Base-by-base conservation (phyloP, 1,140 invertebrate genomes). In the Mamestra configurata region DNA sequence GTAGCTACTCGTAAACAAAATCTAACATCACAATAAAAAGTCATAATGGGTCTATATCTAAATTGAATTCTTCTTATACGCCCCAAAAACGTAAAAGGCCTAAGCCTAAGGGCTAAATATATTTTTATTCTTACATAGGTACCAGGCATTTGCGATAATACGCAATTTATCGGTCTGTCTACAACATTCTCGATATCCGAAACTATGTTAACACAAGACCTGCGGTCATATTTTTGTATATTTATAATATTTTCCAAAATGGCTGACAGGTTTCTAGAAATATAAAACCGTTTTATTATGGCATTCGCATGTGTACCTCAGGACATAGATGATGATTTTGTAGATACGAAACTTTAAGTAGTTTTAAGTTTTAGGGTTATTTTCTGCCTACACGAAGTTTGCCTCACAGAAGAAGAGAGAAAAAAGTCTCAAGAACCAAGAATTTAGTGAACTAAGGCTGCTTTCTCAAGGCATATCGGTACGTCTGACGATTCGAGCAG, bases 281-380 rank as follows among this genome's bases (percentile, higher is more conserved):
- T 46, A 80, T 80, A 80, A 76, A 80, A 68, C 55, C 72, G 59
- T 68, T 80, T 76, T 76, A 80, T 80, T 80, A 76, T 68, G 18
- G 61, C 79, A 37, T 49, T 66, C 57, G 72, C 79, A 76, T 76
- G 55, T 61, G 57, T 75, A 71, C 22, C 22, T 24, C 20, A 61
- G 35, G 6, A 61, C 5, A 61, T 49, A 64, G 61, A 64, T 71
- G 61, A 64, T 71, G 31, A 61, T 64, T n/a, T 46, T 72, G 18
- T 70, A 61, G 77, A 49, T 64, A 27, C 4, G 66, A 18, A 27
- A 24, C 13, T 71, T 13, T 27, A 6, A 40, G 11, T 13, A 24
- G 8, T 31, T n/a, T 20, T 43, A 10, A 37, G 11, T 20, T 40
- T 59, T 40, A 1, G 10, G 0, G 4, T 57, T 18, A 40, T 18